Evolutionary conservation across 2,113 vertebrate genomes (phyloP).

Genomic region (Cyprinodon variegatus): DNA sequence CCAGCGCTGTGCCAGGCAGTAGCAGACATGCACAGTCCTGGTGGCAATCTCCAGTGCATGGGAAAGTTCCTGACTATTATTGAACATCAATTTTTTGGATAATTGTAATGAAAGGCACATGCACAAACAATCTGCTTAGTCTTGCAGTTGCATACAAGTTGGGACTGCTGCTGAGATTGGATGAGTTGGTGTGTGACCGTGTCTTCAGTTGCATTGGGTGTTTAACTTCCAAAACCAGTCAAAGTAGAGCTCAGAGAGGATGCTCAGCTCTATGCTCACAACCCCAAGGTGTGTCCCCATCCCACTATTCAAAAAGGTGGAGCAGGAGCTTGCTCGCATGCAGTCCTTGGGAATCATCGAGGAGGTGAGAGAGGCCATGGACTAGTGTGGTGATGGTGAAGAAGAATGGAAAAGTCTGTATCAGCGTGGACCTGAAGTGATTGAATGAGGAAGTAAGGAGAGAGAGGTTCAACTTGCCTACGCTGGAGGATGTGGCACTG

Average conservation of each 20-base stretch:
- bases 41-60: not conserved
- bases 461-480: not conserved
- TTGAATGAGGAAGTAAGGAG: not conserved
- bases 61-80: not conserved
- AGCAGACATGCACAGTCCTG: not conserved
- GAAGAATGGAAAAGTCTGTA: not conserved
- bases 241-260: too few relatives aligned
- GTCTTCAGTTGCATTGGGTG: too few relatives aligned
- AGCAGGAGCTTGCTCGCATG: too few relatives aligned
- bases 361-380: too few relatives aligned
- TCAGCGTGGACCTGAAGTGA: not conserved
- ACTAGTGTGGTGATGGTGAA: too few relatives aligned
- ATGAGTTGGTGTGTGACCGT: too few relatives aligned
- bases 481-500: not conserved
- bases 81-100: not conserved
- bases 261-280: too few relatives aligned
- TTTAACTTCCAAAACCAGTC: too few relatives aligned
- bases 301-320: too few relatives aligned
- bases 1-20: not conserved
- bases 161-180: not conserved
- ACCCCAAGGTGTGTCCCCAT: too few relatives aligned
- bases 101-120: not conserved
- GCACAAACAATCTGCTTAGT: not conserved
- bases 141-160: not conserved
- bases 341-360: too few relatives aligned